phyloP scores from a whole-genome alignment of 2,888 invertebrate genomes.

The Trichogramma evanescens region DNA sequence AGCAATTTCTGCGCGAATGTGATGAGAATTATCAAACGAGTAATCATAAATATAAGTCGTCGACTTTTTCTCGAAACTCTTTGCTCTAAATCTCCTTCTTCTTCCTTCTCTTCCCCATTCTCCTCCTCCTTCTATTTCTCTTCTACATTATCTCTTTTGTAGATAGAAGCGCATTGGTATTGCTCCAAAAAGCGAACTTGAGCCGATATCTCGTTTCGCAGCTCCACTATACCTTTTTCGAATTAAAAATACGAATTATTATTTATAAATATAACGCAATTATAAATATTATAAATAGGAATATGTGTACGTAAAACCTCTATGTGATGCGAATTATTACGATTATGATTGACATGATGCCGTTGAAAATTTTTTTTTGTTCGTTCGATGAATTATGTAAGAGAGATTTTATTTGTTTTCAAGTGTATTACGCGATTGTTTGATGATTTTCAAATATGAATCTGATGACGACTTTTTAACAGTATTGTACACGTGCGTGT shows the following conservation, averaged over 20 bases:
- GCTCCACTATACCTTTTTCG: constrained; percentile 34
- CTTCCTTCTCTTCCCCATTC: too few relatives aligned
- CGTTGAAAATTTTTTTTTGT: neutral
- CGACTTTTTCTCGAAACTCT: constrained; percentile 2
- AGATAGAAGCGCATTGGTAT: constrained; percentile 35
- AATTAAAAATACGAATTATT: constrained; percentile 24
- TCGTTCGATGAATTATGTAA: constrained; percentile 26
- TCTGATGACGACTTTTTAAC: too few relatives aligned
- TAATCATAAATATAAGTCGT: neutral
- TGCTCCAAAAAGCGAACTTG: too few relatives aligned
- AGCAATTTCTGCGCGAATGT: too few relatives aligned
- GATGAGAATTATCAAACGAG: too few relatives aligned
- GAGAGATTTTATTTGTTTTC: constrained; percentile 6
- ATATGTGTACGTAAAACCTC: constrained; percentile 26
- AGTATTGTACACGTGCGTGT: too few relatives aligned
- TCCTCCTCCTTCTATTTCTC: too few relatives aligned
- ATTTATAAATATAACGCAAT: constrained; percentile 27
- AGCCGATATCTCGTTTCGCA: constrained; percentile 36
- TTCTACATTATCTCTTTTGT: constrained; percentile 27
- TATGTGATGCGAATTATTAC: too few relatives aligned
- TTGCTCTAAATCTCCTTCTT: too few relatives aligned
- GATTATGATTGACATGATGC: too few relatives aligned
- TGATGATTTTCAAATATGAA: too few relatives aligned
- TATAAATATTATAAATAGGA: constrained; percentile 38
- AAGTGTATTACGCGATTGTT: too few relatives aligned